Conservation (phyloP, 2,797 vertebrate genomes). For the Falco concolor region DNA sequence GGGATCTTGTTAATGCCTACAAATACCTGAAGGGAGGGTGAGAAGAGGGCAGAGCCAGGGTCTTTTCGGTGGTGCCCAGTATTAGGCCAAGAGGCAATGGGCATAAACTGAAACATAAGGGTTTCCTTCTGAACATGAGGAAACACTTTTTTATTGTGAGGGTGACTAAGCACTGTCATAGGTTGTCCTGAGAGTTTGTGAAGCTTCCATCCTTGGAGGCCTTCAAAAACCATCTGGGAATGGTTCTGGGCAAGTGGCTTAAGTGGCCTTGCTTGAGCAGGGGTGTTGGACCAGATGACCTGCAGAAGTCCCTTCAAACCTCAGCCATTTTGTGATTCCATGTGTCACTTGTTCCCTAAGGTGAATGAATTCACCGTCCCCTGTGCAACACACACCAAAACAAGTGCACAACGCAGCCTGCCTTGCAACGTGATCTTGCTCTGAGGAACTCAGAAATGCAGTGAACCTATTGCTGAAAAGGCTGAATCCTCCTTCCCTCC, state of each 20-base stretch:
- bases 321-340: background rate
- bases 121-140: background rate
- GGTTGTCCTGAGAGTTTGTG: background rate
- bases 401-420: background rate
- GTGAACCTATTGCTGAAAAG: background rate
- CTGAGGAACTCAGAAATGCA: background rate
- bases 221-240: background rate
- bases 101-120: background rate
- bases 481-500: background rate
- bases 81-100: too few relatives aligned
- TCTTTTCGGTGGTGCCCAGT: too few relatives aligned
- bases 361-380: background rate
- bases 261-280: background rate
- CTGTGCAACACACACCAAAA: background rate
- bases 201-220: background rate
- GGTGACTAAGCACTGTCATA: background rate
- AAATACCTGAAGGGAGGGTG: too few relatives aligned
- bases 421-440: background rate
- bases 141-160: background rate
- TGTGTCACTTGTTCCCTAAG: background rate
- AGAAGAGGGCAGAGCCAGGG: too few relatives aligned
- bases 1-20: too few relatives aligned
- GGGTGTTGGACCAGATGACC: background rate
- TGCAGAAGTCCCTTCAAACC: background rate
- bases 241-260: background rate